Percentiles rank a stretch among this genome's conserved stretches.
Evolutionary conservation across 2,888 invertebrate species (phyloP).

Genomic region (Uropetala carovei): DNA sequence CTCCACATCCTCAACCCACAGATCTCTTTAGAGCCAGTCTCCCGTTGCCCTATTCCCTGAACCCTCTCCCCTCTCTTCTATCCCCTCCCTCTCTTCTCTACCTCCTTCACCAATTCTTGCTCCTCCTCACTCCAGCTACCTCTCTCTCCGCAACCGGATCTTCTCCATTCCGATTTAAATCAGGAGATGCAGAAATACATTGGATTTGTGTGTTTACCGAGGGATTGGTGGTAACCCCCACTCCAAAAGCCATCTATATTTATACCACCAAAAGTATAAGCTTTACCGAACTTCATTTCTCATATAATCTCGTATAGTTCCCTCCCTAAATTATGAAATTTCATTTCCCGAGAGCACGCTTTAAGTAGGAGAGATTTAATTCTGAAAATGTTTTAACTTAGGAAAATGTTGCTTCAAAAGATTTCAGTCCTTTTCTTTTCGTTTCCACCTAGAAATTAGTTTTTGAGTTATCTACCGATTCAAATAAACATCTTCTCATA

Average conservation of each 20-base stretch:
- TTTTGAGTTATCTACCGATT: background rate
- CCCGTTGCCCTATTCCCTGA: background rate
- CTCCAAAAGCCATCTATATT: constrained; percentile 15
- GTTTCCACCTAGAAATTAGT: too few species aligned
- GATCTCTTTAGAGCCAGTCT: constrained; percentile 5
- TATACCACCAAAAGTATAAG: background rate
- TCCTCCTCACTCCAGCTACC: too few species aligned
- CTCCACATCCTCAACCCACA: constrained; percentile 1
- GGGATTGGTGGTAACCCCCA: background rate
- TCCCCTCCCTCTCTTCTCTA: too few species aligned
- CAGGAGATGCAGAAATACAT: constrained; percentile 20
- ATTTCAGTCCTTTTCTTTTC: background rate
- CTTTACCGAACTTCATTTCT: background rate
- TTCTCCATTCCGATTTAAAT: background rate
- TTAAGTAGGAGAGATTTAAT: background rate
- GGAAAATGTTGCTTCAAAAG: background rate
- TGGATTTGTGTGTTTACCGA: background rate
- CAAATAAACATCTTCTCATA: background rate
- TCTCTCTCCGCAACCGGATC: background rate
- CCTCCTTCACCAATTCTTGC: too few species aligned
- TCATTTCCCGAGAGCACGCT: background rate
- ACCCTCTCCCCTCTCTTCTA: too few species aligned
- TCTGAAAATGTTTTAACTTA: background rate
- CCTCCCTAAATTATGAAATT: constrained; percentile 12
- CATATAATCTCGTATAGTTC: background rate